Conservation (phyloP, 2,797 vertebrate species). For the Adrianichthys oophorus region DNA sequence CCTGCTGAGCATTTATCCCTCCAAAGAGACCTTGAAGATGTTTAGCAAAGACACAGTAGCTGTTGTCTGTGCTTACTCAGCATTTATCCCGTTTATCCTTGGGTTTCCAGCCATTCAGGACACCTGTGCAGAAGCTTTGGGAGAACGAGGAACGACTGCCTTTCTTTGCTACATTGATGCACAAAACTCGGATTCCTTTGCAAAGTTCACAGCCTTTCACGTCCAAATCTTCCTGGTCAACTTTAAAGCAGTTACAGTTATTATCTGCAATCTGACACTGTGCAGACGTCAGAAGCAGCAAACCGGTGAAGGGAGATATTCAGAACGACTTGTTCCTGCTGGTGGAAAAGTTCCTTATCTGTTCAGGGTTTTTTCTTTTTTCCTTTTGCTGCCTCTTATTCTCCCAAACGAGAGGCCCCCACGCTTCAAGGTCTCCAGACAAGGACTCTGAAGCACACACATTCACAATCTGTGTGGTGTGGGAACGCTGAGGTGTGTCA, state of each 20-base stretch:
- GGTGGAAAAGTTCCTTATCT: constrained; percentile 79
- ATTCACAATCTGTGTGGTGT: constrained; percentile 10
- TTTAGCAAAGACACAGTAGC: constrained; percentile 84
- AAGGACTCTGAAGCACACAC: constrained; percentile 78
- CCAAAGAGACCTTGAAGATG: constrained; percentile 88
- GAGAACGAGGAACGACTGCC: neutral
- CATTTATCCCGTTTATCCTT: constrained; percentile 65
- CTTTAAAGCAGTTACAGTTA: constrained; percentile 46
- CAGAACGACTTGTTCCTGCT: constrained; percentile 78
- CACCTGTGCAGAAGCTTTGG: constrained; percentile 75
- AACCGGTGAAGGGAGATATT: constrained; percentile 50
- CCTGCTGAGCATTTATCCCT: constrained; percentile 83
- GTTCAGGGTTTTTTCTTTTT: constrained; percentile 61
- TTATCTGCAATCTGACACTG: constrained; percentile 71
- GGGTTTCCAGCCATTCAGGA: constrained; percentile 72
- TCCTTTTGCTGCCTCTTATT: constrained; percentile 37
- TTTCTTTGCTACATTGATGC: constrained; percentile 1
- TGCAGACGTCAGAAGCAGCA: constrained; percentile 70
- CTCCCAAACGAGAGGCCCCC: constrained; percentile 67
- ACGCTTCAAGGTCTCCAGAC: constrained; percentile 85
- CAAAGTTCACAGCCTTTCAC: constrained; percentile 45
- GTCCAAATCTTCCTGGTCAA: constrained; percentile 9
- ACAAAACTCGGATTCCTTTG: constrained; percentile 14
- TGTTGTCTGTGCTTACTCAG: constrained; percentile 74
- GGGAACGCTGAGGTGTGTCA: constrained; percentile 71